Evolutionary conservation across 2,888 invertebrate species (phyloP).

Genomic region (Caenorhabditis panamensis): DNA sequence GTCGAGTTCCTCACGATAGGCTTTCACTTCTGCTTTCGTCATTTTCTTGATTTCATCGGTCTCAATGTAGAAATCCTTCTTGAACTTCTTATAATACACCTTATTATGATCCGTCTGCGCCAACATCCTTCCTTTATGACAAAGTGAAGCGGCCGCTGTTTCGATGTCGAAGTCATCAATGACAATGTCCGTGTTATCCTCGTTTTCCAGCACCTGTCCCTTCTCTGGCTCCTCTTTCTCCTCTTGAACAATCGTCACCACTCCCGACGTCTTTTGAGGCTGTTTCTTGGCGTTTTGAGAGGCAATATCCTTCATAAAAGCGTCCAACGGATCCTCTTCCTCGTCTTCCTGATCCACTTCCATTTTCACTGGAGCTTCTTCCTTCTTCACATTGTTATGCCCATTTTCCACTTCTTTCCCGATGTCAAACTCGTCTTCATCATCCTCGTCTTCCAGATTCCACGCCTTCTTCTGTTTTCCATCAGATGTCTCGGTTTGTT

Average conservation of each 20-base stretch:
- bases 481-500: constrained; percentile 16
- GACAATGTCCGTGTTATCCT: constrained; percentile 90
- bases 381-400: constrained; percentile 43
- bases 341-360: constrained; percentile 84
- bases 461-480: constrained; percentile 87
- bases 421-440: constrained; percentile 57
- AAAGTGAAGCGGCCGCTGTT: constrained; percentile 74
- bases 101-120: constrained; percentile 91
- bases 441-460: constrained; percentile 93
- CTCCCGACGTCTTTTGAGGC: constrained; percentile 15
- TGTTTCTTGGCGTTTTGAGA: constrained; percentile 30
- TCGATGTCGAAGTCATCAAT: constrained; percentile 80
- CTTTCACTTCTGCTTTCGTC: constrained; percentile 86
- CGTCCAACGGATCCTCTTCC: constrained; percentile 96
- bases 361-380: constrained; percentile 50
- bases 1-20: constrained; percentile 87
- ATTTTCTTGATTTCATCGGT: constrained; percentile 93
- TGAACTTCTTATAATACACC: constrained; percentile 91
- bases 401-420: neutral
- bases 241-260: constrained; percentile 63
- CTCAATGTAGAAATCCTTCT: constrained; percentile 97
- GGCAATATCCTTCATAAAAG: constrained; percentile 88
- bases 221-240: constrained; percentile 83
- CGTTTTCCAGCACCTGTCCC: constrained; percentile 96
- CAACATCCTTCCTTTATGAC: constrained; percentile 83